Conservation (phyloP, 1,140 invertebrate genomes). For the Mya arenaria region DNA sequence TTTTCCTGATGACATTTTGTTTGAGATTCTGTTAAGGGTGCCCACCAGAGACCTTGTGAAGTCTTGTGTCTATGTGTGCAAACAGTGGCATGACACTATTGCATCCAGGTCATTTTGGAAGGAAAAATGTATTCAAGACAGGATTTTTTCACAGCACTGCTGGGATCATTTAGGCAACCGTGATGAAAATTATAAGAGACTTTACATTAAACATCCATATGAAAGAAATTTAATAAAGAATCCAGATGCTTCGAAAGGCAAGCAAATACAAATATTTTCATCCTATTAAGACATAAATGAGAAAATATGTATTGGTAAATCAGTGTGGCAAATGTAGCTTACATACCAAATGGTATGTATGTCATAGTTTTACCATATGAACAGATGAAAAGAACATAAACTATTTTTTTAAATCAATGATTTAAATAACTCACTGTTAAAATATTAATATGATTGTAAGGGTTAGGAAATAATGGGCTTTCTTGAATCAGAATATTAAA, state of each 20-base stretch:
- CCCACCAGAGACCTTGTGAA: background rate
- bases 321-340: background rate
- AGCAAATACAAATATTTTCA: background rate
- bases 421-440: background rate
- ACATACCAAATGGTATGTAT: background rate
- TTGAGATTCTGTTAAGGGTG: background rate
- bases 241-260: background rate
- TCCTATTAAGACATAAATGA: background rate
- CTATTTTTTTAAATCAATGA: background rate
- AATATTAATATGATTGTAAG: no score
- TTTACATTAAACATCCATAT: background rate
- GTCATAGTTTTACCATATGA: no score
- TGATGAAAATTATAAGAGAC: constrained; percentile 10
- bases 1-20: background rate
- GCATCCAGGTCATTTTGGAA: background rate
- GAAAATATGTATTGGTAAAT: background rate
- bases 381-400: background rate
- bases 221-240: background rate
- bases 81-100: background rate
- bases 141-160: background rate
- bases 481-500: background rate
- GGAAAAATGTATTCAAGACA: background rate
- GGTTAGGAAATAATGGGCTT: no score
- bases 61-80: background rate
- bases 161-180: background rate